Evolutionary conservation across 1,140 invertebrate genomes (phyloP), one percentile per base, ranked within the genome.

Genomic region (Calycopis cecrops): DNA sequence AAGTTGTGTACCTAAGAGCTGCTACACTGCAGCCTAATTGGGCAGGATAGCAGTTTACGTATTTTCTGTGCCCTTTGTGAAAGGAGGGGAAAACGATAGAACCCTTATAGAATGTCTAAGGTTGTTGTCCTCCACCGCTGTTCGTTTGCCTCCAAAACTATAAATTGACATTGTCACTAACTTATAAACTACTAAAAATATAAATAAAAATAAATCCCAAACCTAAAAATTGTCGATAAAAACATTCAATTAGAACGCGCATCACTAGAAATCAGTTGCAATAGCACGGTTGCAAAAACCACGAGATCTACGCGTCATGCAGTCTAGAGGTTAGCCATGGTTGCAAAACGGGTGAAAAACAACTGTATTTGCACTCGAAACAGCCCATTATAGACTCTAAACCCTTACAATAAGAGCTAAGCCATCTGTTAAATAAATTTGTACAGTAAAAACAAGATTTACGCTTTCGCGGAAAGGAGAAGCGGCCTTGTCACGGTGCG

Each of bases 241-340:
- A 44, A 21, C n/a, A n/a, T 18, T 14, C n/a, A 35, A 11, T 49
- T 35, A 21, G 9, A 48, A 53, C 40, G 55, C 14, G 66, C 73
- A 68, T 52, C 76, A 73, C 76, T 79, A 78, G 58, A 52, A 64
- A 59, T 60, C 63, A 71, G 71, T 74, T 74, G 63, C 77, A 59
- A 72, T 69, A 65, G 60, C 60, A 59, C 65, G 58, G 65, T 77
- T 73, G 73, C 73, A 76, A 82, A 76, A 79, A 79, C 71, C 67
- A 63, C 75, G 75, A 69, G 73, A 73, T 70, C 70, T 74, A 76
- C 75, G 79, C 79, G 79, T 82, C 76, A 80, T 82, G 73, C 77
- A 79, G 79, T 82, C 79, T 82, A 69, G 69, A 63, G 60, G 60
- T 60, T 59, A 52, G 42, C 56, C 57, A 57, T 59, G 62, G 59